A percentile compares a stretch with the other conserved stretches of the same genome.
Conservation (phyloP, 1,140 invertebrate species). For the Ridgeia piscesae region DNA sequence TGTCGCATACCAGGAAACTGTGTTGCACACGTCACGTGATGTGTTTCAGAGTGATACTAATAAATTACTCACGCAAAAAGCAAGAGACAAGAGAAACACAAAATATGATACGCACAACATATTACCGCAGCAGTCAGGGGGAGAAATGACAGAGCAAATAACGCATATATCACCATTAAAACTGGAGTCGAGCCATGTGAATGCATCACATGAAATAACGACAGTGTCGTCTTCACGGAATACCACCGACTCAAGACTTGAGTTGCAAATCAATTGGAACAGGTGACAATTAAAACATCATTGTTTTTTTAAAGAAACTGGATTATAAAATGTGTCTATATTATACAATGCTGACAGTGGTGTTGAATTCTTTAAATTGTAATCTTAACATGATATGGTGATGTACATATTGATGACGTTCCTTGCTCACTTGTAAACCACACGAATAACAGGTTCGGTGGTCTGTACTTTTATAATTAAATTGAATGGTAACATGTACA, state of each 20-base stretch:
- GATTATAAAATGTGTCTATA: neutral
- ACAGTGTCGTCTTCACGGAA: neutral
- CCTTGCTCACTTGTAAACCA: too few species aligned
- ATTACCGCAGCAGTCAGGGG: neutral
- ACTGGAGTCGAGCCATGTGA: neutral
- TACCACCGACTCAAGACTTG: neutral
- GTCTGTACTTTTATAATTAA: too few species aligned
- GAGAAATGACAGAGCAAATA: neutral
- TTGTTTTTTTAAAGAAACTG: neutral
- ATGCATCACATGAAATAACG: neutral
- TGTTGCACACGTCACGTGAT: neutral
- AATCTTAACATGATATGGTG: too few species aligned
- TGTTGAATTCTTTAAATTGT: too few species aligned
- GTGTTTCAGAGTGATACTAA: neutral
- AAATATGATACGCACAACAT: neutral
- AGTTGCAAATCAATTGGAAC: neutral
- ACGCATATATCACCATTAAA: neutral
- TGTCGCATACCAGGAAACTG: neutral
- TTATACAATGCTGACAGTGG: neutral
- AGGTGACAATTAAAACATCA: neutral
- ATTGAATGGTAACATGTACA: too few species aligned
- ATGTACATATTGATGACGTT: too few species aligned
- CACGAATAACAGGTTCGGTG: too few species aligned
- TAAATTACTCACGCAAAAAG: neutral
- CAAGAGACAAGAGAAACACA: neutral